A percentile compares a stretch with the other conserved stretches of the same genome.
Evolutionary conservation across 2,888 invertebrate genomes (phyloP).

Genomic region (Drosophila subsilvestris): DNA sequence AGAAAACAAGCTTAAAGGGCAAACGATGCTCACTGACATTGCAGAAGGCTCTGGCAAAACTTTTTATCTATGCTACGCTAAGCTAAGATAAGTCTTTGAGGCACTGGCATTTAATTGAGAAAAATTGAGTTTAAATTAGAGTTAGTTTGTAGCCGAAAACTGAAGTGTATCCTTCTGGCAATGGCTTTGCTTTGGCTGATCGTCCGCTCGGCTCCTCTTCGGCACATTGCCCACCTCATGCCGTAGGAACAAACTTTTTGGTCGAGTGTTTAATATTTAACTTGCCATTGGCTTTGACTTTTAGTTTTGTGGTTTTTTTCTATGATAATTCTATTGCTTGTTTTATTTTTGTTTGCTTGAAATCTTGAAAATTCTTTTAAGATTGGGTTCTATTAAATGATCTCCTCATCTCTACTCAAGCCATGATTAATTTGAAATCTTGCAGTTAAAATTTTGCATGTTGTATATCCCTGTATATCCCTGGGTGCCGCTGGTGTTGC

Average conservation of each 20-base stretch:
- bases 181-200: not conserved
- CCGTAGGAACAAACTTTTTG: constrained; percentile 83
- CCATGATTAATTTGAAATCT: not conserved
- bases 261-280: constrained; percentile 80
- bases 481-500: constrained; percentile 8
- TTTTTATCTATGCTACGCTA: not conserved
- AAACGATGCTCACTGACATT: not conserved
- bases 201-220: not conserved
- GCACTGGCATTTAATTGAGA: constrained; percentile 8
- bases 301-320: not conserved
- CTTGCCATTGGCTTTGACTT: constrained; percentile 2
- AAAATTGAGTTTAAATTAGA: not conserved
- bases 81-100: constrained; percentile 15
- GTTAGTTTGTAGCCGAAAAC: not conserved
- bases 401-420: too few relatives aligned
- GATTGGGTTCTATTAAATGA: too few relatives aligned
- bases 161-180: not conserved
- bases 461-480: too few relatives aligned
- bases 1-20: not conserved
- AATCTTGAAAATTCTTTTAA: too few relatives aligned
- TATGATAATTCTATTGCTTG: not conserved
- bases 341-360: too few relatives aligned
- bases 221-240: constrained; percentile 59
- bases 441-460: too few relatives aligned
- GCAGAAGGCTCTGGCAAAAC: not conserved